A percentile compares a stretch with the other conserved stretches of the same genome.
These are phyloP conservation scores for Fopius arisanus DNA, from an alignment of 1,140 invertebrate genomes.

Conservation along the genomic window DNA sequence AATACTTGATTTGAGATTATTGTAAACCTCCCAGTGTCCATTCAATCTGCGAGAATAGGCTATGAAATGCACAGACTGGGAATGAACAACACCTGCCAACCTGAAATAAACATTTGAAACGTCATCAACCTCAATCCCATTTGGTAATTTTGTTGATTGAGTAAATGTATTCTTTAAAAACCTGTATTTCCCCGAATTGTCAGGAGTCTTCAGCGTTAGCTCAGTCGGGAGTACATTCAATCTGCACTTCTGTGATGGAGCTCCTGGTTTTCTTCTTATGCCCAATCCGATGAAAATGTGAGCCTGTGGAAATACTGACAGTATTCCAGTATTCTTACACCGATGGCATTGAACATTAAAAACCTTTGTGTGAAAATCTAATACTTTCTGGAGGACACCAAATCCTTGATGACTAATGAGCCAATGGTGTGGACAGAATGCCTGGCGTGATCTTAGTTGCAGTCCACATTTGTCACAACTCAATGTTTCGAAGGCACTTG, in stretches of 20 bases:
- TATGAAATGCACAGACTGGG: too few species aligned
- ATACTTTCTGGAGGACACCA: not conserved
- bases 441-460: not conserved
- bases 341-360: not conserved
- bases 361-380: not conserved
- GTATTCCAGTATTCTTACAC: not conserved
- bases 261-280: not conserved
- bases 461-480: not conserved
- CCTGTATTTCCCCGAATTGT: too few species aligned
- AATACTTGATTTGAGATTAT: too few species aligned
- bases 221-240: too few species aligned
- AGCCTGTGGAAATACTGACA: not conserved
- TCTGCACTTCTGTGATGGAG: not conserved
- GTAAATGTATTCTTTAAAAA: too few species aligned
- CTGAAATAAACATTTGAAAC: too few species aligned
- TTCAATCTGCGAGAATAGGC: too few species aligned
- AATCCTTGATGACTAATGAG: not conserved
- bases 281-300: not conserved
- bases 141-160: too few species aligned
- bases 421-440: not conserved
- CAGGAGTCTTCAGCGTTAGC: too few species aligned
- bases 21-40: too few species aligned
- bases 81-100: too few species aligned
- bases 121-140: too few species aligned
- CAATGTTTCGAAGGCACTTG: not conserved